These are phyloP conservation scores for Sebastes steindachneri DNA, from an alignment of 2,797 vertebrate species.

Conservation along the genomic window DNA sequence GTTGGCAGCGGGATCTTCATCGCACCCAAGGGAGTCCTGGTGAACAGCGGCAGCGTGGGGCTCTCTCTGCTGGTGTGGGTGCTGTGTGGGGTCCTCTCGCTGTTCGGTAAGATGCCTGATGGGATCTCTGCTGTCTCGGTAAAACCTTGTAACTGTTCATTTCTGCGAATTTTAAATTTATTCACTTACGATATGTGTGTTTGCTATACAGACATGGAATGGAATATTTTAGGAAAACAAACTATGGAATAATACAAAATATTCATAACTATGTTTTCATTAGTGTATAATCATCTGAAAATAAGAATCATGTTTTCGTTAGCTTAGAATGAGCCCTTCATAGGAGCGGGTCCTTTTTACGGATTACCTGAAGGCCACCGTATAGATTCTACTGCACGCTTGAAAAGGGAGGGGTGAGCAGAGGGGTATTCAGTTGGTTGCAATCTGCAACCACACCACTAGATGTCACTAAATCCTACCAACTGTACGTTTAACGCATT, in stretches of 20 bases:
- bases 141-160: neutral
- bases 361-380: no score
- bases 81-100: slow-evolving; percentile 86
- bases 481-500: neutral
- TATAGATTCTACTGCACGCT: no score
- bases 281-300: no score
- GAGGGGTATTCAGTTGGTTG: no score
- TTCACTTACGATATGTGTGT: neutral
- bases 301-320: no score
- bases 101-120: slow-evolving; percentile 79
- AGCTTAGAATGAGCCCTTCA: no score
- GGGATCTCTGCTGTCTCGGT: neutral
- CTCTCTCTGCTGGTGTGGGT: slow-evolving; percentile 88
- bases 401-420: no score
- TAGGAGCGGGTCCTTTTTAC: no score
- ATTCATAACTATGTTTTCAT: no score
- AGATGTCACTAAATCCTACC: no score
- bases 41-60: slow-evolving; percentile 88
- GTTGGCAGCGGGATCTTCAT: slow-evolving; percentile 93
- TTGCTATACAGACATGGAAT: neutral
- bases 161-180: neutral
- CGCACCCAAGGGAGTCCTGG: slow-evolving; percentile 89
- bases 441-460: no score
- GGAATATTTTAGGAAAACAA: neutral
- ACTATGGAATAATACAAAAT: neutral